These are phyloP conservation scores for Limnephilus rhombicus DNA, from an alignment of 2,888 invertebrate genomes.

Conservation along the genomic window DNA sequence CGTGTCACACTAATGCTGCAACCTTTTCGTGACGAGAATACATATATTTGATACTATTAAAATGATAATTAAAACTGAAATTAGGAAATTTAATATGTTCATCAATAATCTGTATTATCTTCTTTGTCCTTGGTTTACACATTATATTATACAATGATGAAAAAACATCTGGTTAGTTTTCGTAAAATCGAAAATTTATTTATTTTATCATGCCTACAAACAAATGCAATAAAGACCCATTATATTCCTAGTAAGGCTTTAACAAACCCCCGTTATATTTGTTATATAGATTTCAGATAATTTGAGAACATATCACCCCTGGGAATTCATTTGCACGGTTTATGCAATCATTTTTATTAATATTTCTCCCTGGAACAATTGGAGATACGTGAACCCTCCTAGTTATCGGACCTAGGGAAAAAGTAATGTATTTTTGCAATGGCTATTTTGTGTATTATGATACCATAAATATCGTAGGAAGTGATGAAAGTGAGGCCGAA, in stretches of 20 bases:
- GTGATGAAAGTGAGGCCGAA: not conserved
- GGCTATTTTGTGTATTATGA: not conserved
- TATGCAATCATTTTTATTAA: conserved; percentile 59
- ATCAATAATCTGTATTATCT: not conserved
- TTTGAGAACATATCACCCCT: conserved; percentile 49
- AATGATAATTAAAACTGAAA: not conserved
- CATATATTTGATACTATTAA: not conserved
- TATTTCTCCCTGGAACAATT: conserved; percentile 53
- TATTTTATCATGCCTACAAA: not conserved
- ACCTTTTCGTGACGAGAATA: conserved; percentile 12
- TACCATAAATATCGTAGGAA: not conserved
- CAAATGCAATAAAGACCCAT: not conserved
- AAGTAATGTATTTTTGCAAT: conserved; percentile 19
- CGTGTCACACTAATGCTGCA: not conserved
- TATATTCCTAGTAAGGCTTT: not conserved
- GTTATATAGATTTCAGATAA: conserved; percentile 36
- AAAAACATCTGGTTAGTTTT: not conserved
- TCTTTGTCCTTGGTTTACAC: too few species aligned
- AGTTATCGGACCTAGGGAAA: conserved; percentile 1
- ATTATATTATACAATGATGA: too few species aligned
- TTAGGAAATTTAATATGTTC: not conserved
- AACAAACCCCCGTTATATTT: not conserved
- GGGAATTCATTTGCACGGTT: conserved; percentile 49
- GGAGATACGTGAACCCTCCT: not conserved
- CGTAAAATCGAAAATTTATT: not conserved